A percentile compares a stretch with the other conserved stretches of the same genome.
phyloP scores from a whole-genome alignment of 2,888 invertebrate species.

The Perithous albicinctus region DNA sequence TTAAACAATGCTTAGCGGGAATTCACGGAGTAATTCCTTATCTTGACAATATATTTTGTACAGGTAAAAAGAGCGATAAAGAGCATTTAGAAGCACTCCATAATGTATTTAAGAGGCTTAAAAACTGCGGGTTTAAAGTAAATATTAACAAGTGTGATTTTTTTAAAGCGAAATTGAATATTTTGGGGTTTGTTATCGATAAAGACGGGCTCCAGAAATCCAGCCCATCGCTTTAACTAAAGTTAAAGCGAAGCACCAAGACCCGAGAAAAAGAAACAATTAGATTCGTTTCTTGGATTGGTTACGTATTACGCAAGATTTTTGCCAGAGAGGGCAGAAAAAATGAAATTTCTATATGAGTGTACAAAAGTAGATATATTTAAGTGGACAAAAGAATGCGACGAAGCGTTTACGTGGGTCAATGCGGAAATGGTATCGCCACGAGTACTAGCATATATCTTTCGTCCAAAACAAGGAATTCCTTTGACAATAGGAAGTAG shows the following conservation, averaged over 20 bases:
- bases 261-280: slow-evolving; percentile 67
- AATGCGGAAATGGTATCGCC: slow-evolving; percentile 65
- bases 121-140: slow-evolving; percentile 11
- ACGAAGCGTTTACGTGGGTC: slow-evolving; percentile 71
- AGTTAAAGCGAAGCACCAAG: slow-evolving; percentile 68
- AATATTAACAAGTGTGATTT: slow-evolving; percentile 72
- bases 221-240: no score
- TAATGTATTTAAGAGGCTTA: slow-evolving; percentile 4
- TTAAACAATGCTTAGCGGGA: slow-evolving; percentile 37
- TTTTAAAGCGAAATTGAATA: slow-evolving; percentile 67
- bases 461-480: no score
- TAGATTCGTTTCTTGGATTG: slow-evolving; percentile 73
- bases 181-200: slow-evolving; percentile 72
- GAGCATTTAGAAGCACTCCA: slow-evolving; percentile 27
- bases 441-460: slow-evolving; percentile 63
- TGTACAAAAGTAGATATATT: slow-evolving; percentile 68
- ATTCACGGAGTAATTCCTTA: slow-evolving; percentile 10
- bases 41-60: slow-evolving; percentile 36
- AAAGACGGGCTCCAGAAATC: slow-evolving; percentile 70
- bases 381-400: slow-evolving; percentile 72
- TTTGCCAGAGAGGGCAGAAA: slow-evolving; percentile 71
- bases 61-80: slow-evolving; percentile 13
- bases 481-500: no score
- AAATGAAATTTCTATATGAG: slow-evolving; percentile 72
- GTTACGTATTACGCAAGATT: slow-evolving; percentile 79